Conservation (phyloP, 2,113 vertebrate genomes). For the Engraulis encrasicolus region DNA sequence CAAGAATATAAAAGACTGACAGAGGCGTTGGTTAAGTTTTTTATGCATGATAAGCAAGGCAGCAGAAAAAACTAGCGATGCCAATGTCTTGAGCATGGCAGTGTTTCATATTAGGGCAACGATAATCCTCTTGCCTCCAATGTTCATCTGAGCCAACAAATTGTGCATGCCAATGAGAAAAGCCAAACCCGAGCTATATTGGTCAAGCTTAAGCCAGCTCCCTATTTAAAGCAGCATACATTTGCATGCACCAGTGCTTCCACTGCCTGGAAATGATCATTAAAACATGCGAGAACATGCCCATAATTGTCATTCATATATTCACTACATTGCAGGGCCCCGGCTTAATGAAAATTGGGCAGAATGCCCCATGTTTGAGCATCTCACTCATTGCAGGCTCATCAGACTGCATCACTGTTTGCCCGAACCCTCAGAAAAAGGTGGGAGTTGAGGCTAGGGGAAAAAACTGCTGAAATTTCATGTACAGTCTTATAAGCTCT, state of each 20-base stretch:
- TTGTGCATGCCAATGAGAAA: neutral
- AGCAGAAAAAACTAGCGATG: neutral
- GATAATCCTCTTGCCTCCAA: neutral
- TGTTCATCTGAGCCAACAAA: conserved; percentile 16
- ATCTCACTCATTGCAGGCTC: conserved; percentile 4
- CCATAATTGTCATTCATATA: conserved; percentile 42
- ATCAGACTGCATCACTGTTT: neutral
- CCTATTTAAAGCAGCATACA: conserved; percentile 38
- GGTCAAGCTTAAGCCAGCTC: conserved; percentile 26
- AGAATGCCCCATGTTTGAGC: conserved; percentile 28
- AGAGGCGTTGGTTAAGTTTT: neutral
- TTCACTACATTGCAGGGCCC: conserved; percentile 25
- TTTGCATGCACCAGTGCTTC: conserved; percentile 23
- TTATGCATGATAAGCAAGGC: neutral
- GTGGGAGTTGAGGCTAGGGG: neutral
- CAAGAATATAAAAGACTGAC: neutral
- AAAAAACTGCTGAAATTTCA: conserved; percentile 18
- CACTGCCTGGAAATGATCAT: conserved; percentile 27
- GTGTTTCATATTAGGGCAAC: neutral
- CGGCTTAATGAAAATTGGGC: conserved; percentile 41
- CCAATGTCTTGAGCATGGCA: neutral
- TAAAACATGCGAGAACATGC: conserved; percentile 42
- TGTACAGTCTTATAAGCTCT: conserved; percentile 1
- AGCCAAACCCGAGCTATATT: conserved; percentile 18
- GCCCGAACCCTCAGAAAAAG: neutral